phyloP scores from a whole-genome alignment of 2,888 invertebrate genomes.

The Chymomyza caudatula region DNA sequence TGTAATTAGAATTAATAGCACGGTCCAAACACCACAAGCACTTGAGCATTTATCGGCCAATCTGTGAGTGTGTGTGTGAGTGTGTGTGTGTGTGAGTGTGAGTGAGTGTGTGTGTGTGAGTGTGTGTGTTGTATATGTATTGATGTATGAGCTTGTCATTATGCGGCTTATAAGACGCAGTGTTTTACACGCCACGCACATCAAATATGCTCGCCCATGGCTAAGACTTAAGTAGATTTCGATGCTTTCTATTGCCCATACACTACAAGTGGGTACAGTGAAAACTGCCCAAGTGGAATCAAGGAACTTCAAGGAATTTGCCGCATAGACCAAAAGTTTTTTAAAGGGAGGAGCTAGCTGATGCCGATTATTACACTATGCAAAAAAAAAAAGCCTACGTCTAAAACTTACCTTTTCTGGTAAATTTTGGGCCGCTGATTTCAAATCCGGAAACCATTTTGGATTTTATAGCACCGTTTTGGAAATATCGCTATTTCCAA shows the following conservation, averaged over 20 bases:
- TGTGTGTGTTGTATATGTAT: background rate
- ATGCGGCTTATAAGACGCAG: background rate
- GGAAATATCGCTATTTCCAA: no score
- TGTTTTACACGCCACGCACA: background rate
- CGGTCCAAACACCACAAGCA: background rate
- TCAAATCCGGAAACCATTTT: no score
- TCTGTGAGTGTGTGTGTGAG: background rate
- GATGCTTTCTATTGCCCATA: background rate
- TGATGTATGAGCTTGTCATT: background rate
- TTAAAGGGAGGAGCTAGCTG: no score
- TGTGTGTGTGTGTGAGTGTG: background rate
- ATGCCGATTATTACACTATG: no score
- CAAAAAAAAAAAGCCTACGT: no score
- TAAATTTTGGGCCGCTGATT: no score
- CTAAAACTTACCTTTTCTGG: no score
- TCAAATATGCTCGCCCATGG: background rate
- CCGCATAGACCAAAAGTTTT: no score
- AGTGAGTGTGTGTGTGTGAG: background rate
- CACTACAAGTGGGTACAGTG: background rate
- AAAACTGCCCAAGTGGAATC: background rate
- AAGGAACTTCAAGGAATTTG: no score
- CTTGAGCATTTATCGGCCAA: background rate
- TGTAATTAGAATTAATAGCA: slow-evolving; percentile 43
- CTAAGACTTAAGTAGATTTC: background rate
- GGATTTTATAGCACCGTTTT: no score